These are phyloP conservation scores for Aleadryas rufinucha DNA, from an alignment of 2,113 vertebrate species.

Conservation along the genomic window DNA sequence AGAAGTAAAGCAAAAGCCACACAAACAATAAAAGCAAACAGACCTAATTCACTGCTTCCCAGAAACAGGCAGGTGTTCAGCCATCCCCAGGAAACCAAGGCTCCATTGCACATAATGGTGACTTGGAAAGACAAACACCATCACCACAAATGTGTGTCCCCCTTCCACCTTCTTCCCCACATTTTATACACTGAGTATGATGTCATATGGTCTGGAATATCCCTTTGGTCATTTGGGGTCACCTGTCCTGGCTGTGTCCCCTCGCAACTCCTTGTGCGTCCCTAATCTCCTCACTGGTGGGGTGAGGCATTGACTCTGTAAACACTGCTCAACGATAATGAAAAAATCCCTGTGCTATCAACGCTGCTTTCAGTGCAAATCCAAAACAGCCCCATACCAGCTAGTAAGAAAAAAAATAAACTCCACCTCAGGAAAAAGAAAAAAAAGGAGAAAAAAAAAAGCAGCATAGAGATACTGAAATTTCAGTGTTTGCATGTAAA, in stretches of 20 bases:
- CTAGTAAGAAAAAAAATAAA: background rate
- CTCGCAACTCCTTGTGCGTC: background rate
- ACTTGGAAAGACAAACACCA: background rate
- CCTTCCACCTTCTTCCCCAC: background rate
- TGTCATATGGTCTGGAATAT: background rate
- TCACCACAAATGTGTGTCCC: background rate
- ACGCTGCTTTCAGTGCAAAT: background rate
- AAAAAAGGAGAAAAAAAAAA: no score
- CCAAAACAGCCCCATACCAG: background rate
- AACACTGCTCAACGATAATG: fast-evolving
- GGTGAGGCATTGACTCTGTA: background rate
- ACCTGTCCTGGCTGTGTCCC: background rate
- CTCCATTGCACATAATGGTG: background rate
- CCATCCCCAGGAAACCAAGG: background rate
- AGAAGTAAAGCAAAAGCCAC: background rate
- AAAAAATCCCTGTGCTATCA: background rate
- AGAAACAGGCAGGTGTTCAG: no score
- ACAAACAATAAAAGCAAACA: background rate
- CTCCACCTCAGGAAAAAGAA: background rate
- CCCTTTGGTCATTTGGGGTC: background rate
- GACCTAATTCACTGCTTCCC: background rate
- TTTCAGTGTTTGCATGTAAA: background rate
- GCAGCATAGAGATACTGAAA: background rate
- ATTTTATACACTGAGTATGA: background rate
- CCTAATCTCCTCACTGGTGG: background rate